These are phyloP conservation scores for Mayetiola destructor DNA, from an alignment of 2,888 invertebrate genomes.

Conservation along the genomic window DNA sequence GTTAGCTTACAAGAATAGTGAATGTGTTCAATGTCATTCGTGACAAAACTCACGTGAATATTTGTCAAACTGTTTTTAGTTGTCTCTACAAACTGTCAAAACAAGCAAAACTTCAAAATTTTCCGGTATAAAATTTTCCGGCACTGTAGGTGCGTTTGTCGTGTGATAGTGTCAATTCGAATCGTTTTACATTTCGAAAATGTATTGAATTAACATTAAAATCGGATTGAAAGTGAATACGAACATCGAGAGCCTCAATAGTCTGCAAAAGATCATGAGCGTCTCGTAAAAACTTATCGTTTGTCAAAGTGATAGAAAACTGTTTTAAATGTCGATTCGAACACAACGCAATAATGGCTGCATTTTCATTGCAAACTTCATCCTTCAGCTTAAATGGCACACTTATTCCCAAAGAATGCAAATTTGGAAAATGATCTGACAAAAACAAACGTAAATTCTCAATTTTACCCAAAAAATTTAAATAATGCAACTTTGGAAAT, in stretches of 20 bases:
- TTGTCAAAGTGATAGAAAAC: background rate
- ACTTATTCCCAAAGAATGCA: background rate
- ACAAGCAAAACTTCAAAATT: background rate
- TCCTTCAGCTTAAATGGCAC: background rate
- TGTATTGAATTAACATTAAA: background rate
- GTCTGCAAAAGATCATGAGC: constrained; percentile 1
- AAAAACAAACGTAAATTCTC: background rate
- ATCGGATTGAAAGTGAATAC: background rate
- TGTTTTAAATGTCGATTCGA: background rate
- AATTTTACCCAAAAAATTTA: background rate
- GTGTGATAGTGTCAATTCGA: background rate
- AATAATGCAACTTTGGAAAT: background rate
- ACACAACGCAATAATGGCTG: background rate
- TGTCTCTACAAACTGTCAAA: too few relatives aligned
- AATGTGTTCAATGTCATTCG: too few relatives aligned
- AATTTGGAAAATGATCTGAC: background rate
- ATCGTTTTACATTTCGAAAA: background rate
- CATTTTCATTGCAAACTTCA: background rate
- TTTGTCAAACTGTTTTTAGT: too few relatives aligned
- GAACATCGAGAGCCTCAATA: background rate
- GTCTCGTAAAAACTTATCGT: background rate
- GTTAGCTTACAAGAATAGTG: too few relatives aligned
- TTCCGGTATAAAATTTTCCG: background rate
- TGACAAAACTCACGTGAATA: too few relatives aligned
- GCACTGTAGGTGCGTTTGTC: background rate